Base-by-base conservation (phyloP, 2,888 invertebrate genomes). In the Chydorus sphaericus region DNA sequence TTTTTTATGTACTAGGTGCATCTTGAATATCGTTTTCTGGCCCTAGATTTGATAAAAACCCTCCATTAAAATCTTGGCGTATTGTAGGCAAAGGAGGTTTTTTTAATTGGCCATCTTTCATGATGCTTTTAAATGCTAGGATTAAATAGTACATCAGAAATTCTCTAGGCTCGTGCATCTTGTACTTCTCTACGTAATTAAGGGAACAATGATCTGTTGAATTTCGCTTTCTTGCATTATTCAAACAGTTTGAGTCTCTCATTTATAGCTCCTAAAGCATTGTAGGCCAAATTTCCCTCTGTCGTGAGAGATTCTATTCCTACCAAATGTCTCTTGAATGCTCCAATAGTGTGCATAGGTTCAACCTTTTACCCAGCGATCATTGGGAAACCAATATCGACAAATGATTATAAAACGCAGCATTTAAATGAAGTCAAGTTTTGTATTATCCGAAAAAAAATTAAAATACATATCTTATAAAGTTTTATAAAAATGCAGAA, bases 161-260 rank as follows among this genome's bases (percentile, higher is more conserved):
- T 26, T 44, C 44, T 44, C 44, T 44, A 4, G 28, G 28, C 28
- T 44, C 44, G 28, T 44, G 44, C 23, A 26, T 23, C 44, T 44
- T 44, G 28, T 44, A 44, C 44, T 44, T 44, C 26, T 44, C 28
- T 44, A 44, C 44, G 44, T 28, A 44, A 44, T 44, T 44, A 44
- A 44, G 44, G 23, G 44, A 44, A 26, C 44, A 28, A 44, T 26
- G 23, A 44, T 44, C 44, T 44, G 44, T 44, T n/a, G 28, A 44
- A 44, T 28, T 44, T 28, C 23, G 28, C 23, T 20, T 23, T 14
- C 26, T 44, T 20, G 23, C 44, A 20, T 16, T 44, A 26, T 44
- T 44, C 14, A 16, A 44, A 44, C 23, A 23, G 20, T 39, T 23
- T 18, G 20, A 39, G 39, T 39, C 39, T 39, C 39, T 18, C 18